Base-by-base conservation (phyloP, 92 coral and sea anemone genomes). In the Epizoanthus scotinus region DNA sequence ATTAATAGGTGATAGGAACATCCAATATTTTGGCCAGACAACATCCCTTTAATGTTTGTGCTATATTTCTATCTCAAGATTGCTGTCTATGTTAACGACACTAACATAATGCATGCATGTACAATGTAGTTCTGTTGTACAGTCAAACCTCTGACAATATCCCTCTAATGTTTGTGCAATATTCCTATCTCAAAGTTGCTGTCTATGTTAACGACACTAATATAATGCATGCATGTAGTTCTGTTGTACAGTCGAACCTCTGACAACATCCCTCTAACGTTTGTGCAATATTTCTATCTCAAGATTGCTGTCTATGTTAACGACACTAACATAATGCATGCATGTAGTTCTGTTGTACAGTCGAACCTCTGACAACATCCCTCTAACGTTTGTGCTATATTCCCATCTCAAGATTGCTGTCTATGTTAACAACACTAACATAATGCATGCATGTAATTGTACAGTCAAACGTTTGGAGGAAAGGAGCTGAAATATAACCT, bases 71-170 rank as follows among this genome's bases (percentile, higher is more conserved):
- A 21, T 40, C 56, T 60, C 4, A n/a, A 53, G 14, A 13, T 71
- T 56, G 21, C 38, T 21, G 25, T 36, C 14, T 36, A 31, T 36
- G 66, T 54, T 58, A 20, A 74, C 36, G 2, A 22, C 61, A 38
- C 81, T 75, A 75, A 75, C 42, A 57, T 67, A 55, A 75, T 44
- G 55, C 75, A 22, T 70, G 24, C 38, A 22, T 70, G 24, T 17
- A 44, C 28, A 5, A n/a, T n/a, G n/a, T 68, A 19, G 27, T 38
- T 28, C 3, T 21, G 29, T 14, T 47, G 52, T 47, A 47, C 52
- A 47, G 15, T 9, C 10, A 47, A 47, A 2, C 52, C 52, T 47
- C 52, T 34, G 40, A 34, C 40, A 34, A 34, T 6, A 34, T 34
- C 6, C 40, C 67, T 21, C 17, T 14, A 21, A 60, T 63, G 38